These are phyloP conservation scores for Botia almorhae DNA, from an alignment of 2,797 vertebrate species.

Conservation along the genomic window DNA sequence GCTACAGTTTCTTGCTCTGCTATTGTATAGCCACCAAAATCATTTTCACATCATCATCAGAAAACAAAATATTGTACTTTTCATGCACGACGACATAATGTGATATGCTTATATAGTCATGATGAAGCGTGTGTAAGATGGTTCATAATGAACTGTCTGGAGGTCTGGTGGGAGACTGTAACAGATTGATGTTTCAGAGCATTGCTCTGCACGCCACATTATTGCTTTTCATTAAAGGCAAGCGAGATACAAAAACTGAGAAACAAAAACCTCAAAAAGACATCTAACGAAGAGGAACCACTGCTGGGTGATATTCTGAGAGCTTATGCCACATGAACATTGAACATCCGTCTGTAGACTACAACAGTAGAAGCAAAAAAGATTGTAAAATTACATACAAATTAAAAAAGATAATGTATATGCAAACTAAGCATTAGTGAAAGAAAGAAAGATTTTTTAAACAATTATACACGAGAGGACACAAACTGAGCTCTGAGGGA, in stretches of 20 bases:
- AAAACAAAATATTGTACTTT: neutral
- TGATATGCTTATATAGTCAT: neutral
- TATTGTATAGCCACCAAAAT: neutral
- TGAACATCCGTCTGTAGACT: neutral
- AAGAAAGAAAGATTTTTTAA: neutral
- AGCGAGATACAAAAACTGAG: neutral
- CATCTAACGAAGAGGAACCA: slow-evolving; percentile 6
- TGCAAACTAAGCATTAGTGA: neutral
- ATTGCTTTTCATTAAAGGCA: slow-evolving; percentile 4
- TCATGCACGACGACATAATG: slow-evolving; percentile 6
- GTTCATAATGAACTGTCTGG: neutral
- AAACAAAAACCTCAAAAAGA: neutral
- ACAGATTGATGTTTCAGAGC: slow-evolving; percentile 9
- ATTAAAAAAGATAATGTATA: no score
- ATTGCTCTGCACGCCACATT: neutral
- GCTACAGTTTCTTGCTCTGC: neutral
- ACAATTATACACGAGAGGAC: neutral
- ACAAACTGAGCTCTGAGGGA: neutral
- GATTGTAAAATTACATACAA: no score
- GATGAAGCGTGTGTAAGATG: slow-evolving; percentile 2
- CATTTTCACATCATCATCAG: neutral
- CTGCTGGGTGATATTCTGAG: neutral
- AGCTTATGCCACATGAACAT: neutral
- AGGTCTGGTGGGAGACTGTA: slow-evolving; percentile 21
- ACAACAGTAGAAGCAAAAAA: no score